Base-by-base conservation (phyloP, 2,113 vertebrate genomes). In the Phainopepla nitens region DNA sequence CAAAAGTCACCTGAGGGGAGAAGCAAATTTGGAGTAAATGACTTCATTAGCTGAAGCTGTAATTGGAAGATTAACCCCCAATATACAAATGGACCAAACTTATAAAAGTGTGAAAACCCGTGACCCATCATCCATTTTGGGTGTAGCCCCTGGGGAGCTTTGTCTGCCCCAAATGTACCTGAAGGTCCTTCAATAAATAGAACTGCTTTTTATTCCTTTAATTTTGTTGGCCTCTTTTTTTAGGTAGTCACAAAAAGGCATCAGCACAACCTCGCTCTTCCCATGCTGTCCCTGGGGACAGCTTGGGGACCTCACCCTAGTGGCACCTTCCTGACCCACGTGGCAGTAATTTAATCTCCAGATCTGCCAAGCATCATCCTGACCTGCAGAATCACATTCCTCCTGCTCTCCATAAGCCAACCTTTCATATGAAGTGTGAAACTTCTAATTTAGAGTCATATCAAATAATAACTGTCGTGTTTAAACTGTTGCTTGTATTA, bases 401-500 rank as follows among this genome's bases (percentile, higher is more conserved):
- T n/a, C 72, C 70, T 44, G 24, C 83, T 25, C 70, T 66, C 20
- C 1, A 33, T 11, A 36, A 87, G 51, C 82, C 56, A 25, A 24
- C 21, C 60, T 66, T 66, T 44, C 82, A 70, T 41, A 73, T 5
- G n/a, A 68, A 82, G 70, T 45, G 64, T 15, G 44, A 81, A 57
- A 50, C 80, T 75, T 50, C 93, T 97, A 92, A 97, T 97, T 97
- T 72, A 62, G 85, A 71, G 90, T 96, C 98, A 61, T 13, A 56
- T 81, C 97, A 94, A 97, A 96, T 95, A 97, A 91, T 90, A 95
- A 92, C 82, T 36, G 71, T 79, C 75, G 24, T 96, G 94, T 97
- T 98, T 87, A 96, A 98, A 95, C 86, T 90, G 91, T 93, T 95
- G 95, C 95, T 94, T 82, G 95, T 92, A 96, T 97, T 97, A 97